phyloP scores from a whole-genome alignment of 2,113 vertebrate species.

The Leiothrix lutea region DNA sequence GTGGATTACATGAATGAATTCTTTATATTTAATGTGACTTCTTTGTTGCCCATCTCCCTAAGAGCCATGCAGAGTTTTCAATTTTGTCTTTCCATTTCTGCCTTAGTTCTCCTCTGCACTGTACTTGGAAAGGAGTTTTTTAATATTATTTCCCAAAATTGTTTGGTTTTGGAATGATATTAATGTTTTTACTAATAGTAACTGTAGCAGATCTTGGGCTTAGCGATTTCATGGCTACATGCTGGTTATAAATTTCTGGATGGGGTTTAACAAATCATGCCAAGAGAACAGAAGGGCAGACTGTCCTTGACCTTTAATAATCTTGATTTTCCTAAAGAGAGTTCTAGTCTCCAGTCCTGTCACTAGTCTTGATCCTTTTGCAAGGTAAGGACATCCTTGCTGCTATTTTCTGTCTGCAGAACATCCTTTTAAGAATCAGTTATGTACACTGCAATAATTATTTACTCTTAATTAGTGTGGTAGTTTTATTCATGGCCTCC shows the following conservation, averaged over 20 bases:
- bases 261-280: neutral
- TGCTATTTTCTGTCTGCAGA: neutral
- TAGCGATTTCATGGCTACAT: neutral
- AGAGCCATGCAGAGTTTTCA: neutral
- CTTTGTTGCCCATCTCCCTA: neutral
- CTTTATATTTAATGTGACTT: neutral
- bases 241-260: neutral
- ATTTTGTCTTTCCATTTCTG: neutral
- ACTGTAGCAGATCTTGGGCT: neutral
- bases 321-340: neutral
- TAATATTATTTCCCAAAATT: neutral
- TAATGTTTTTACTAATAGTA: neutral
- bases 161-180: neutral
- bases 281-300: neutral
- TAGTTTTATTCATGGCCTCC: neutral
- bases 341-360: neutral
- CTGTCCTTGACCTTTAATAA: neutral
- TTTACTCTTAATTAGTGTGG: neutral
- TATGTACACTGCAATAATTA: neutral
- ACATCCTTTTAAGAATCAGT: neutral
- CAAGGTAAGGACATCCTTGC: neutral
- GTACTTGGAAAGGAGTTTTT: neutral
- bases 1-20: neutral
- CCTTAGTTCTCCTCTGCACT: neutral
- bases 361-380: neutral